Evolutionary conservation across 2,888 invertebrate species (phyloP).

Genomic region (Drosophila birchii): DNA sequence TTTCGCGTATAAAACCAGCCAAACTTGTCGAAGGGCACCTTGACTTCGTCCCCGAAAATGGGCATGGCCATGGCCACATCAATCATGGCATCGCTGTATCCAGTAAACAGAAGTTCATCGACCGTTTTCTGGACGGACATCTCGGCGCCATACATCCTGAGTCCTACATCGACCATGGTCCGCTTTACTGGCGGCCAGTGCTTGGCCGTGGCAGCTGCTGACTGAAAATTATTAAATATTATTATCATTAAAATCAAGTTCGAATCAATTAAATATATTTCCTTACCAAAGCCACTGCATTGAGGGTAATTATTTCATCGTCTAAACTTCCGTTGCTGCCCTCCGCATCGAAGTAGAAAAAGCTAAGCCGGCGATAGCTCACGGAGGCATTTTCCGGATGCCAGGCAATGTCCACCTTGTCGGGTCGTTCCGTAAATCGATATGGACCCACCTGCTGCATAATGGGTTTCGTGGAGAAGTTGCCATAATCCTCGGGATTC

Average conservation of each 20-base stretch:
- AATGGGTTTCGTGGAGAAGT: constrained; percentile 86
- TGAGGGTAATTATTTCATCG: constrained; percentile 90
- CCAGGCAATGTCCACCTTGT: constrained; percentile 90
- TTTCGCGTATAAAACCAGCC: constrained; percentile 95
- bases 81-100: constrained; percentile 91
- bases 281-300: constrained; percentile 91
- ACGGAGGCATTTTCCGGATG: constrained; percentile 90
- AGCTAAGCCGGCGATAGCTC: constrained; percentile 88
- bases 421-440: constrained; percentile 88
- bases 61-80: constrained; percentile 88
- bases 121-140: constrained; percentile 88
- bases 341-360: constrained; percentile 89
- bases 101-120: constrained; percentile 91
- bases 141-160: constrained; percentile 86
- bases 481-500: constrained; percentile 88
- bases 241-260: not conserved
- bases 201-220: constrained; percentile 85
- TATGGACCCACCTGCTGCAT: constrained; percentile 88
- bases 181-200: constrained; percentile 87
- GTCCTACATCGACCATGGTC: constrained; percentile 87
- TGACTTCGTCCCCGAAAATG: constrained; percentile 86
- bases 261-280: not conserved
- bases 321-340: constrained; percentile 89
- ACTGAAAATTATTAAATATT: constrained; percentile 77
- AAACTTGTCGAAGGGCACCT: constrained; percentile 90